Conservation (phyloP, 2,797 vertebrate species). For the Poeciliopsis presidionis region DNA sequence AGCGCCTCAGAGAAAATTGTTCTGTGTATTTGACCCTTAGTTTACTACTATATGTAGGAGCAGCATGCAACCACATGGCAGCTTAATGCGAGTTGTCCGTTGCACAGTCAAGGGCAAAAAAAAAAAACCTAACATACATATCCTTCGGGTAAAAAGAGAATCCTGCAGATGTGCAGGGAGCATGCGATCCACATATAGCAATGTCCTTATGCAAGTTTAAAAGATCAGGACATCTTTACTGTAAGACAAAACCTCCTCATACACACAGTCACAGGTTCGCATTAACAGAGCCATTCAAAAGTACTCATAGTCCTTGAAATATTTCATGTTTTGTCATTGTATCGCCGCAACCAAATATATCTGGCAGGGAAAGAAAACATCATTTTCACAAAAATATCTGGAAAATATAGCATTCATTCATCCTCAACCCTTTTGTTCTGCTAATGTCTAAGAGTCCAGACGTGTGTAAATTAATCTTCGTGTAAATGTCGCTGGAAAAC, state of each 20-base stretch:
- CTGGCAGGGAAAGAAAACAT: neutral
- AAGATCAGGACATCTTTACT: constrained; percentile 3
- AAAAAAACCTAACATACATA: constrained; percentile 20
- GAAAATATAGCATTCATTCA: neutral
- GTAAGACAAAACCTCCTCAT: constrained; percentile 1
- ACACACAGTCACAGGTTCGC: neutral
- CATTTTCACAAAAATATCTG: neutral
- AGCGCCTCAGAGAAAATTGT: constrained; percentile 24
- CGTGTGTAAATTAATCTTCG: neutral
- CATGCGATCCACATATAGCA: neutral
- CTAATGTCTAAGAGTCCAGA: neutral
- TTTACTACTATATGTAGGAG: constrained; percentile 15
- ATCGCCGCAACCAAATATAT: neutral
- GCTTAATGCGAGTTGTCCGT: constrained; percentile 16
- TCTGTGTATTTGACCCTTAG: constrained; percentile 39
- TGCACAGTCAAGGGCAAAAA: constrained; percentile 41
- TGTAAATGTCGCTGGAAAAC: neutral
- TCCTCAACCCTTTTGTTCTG: neutral
- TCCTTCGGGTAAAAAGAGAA: constrained; percentile 26
- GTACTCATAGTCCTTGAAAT: neutral
- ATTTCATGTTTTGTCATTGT: neutral
- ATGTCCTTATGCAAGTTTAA: constrained; percentile 10
- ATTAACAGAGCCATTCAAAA: neutral
- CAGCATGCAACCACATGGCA: constrained; percentile 11
- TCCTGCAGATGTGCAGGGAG: constrained; percentile 18